phyloP scores from a whole-genome alignment of 2,888 invertebrate genomes.

The Patella pellucida region DNA sequence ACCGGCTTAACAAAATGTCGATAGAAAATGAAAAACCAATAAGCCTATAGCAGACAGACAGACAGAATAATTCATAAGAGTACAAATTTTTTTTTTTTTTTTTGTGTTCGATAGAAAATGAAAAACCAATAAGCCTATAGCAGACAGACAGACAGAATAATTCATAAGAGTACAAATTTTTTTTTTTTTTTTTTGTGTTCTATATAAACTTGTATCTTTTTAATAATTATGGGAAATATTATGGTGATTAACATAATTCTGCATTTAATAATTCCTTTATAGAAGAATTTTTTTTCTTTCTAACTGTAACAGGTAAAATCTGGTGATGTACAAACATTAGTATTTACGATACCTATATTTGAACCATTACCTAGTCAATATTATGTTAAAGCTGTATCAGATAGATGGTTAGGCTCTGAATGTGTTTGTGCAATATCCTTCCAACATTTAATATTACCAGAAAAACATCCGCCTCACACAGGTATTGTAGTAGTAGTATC shows the following conservation, averaged over 20 bases:
- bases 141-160: no score
- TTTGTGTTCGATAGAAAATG: no score
- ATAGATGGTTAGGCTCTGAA: conserved; percentile 83
- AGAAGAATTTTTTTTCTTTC: not conserved
- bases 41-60: no score
- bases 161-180: no score
- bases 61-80: no score
- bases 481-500: conserved; percentile 72
- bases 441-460: conserved; percentile 90
- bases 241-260: not conserved
- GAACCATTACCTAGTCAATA: conserved; percentile 91
- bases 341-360: conserved; percentile 94
- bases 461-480: conserved; percentile 92
- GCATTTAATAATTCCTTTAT: conserved; percentile 1
- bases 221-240: not conserved
- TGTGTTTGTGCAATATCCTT: conserved; percentile 76
- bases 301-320: conserved; percentile 76
- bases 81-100: no score
- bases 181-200: no score
- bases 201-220: not conserved
- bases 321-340: conserved; percentile 84
- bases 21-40: no score
- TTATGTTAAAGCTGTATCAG: conserved; percentile 87
- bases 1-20: no score
- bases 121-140: no score